Evolutionary conservation across 2,113 vertebrate species (phyloP).

Genomic region (Anguilla rostrata): DNA sequence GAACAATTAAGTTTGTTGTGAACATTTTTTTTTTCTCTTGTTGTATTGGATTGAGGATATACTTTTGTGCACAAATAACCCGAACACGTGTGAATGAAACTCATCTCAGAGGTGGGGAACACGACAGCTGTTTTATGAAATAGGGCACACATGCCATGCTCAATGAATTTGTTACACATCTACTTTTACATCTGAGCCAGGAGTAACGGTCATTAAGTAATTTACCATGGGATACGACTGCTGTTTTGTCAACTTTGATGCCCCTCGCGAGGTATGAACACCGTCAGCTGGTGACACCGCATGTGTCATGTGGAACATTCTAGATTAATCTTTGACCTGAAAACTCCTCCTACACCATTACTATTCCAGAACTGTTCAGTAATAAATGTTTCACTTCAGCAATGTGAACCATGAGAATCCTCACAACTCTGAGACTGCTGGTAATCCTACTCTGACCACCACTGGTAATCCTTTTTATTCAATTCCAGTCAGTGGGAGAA

Average conservation of each 20-base stretch:
- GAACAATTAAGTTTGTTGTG: background rate
- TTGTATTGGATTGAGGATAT: background rate
- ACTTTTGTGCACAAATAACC: background rate
- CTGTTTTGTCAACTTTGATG: background rate
- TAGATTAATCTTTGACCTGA: background rate
- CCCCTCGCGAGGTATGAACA: background rate
- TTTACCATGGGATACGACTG: background rate
- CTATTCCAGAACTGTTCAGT: background rate
- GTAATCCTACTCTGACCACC: background rate
- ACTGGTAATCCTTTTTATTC: background rate
- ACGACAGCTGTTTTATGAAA: background rate
- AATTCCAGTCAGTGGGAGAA: background rate
- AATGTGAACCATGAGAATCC: background rate
- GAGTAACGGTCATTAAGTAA: background rate
- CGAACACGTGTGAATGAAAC: background rate
- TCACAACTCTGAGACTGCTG: no score
- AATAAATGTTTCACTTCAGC: background rate
- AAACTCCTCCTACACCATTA: background rate
- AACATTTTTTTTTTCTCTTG: background rate
- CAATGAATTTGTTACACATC: constrained; percentile 1
- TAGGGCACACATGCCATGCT: background rate
- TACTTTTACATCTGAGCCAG: background rate
- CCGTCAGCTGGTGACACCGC: background rate
- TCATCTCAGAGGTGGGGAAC: background rate
- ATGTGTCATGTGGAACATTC: background rate